phyloP scores from a whole-genome alignment of 2,113 vertebrate species.

The Cisticola juncidis region DNA sequence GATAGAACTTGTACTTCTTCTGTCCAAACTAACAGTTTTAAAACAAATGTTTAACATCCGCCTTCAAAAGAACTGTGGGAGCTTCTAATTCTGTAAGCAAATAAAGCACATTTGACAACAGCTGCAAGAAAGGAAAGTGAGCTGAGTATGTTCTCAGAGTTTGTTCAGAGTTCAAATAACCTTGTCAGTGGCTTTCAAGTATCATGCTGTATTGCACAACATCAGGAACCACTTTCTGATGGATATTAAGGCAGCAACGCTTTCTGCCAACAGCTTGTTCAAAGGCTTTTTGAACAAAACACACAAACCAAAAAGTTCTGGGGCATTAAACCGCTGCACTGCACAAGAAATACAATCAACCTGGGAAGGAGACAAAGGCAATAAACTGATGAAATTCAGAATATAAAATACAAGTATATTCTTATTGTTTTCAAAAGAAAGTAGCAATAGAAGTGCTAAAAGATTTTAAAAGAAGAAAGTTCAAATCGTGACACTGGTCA shows the following conservation, averaged over 20 bases:
- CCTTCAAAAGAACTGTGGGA: neutral
- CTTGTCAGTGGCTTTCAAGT: conserved; percentile 32
- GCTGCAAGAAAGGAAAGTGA: conserved; percentile 5
- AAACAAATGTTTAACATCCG: accelerated
- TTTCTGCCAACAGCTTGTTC: conserved; percentile 20
- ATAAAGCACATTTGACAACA: conserved; percentile 7
- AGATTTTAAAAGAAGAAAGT: neutral
- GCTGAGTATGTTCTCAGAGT: neutral
- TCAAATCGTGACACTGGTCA: neutral
- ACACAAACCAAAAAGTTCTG: neutral
- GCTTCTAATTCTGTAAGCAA: neutral
- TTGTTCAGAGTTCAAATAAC: conserved; percentile 34
- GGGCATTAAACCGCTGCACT: neutral
- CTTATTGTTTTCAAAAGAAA: neutral
- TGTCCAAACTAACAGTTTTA: neutral
- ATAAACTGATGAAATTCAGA: neutral
- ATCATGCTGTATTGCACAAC: neutral
- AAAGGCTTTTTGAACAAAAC: conserved; percentile 20
- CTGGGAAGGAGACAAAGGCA: neutral
- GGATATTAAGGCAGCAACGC: neutral
- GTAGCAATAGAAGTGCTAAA: neutral
- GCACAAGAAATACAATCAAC: neutral
- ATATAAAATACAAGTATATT: neutral
- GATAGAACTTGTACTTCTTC: neutral
- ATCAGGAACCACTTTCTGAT: conserved; percentile 30